Evolutionary conservation across 2,113 vertebrate species (phyloP).

Genomic region (Nansenia antarctica): DNA sequence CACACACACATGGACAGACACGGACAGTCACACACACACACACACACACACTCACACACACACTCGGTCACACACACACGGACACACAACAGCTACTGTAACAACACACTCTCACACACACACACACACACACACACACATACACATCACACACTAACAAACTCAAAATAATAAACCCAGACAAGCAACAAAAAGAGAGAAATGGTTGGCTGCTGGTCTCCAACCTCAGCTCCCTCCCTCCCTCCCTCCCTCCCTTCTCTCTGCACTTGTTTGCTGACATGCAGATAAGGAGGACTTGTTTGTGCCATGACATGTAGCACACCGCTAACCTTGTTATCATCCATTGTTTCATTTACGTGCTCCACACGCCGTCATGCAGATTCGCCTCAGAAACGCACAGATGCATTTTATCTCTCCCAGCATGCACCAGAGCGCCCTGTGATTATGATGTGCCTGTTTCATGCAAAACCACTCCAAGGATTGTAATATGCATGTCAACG

Average conservation of each 20-base stretch:
- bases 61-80: too few relatives aligned
- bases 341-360: constrained; percentile 3
- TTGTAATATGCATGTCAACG: too few relatives aligned
- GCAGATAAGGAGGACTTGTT: constrained; percentile 38
- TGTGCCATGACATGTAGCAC: constrained; percentile 10
- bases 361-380: constrained; percentile 17
- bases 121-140: too few relatives aligned
- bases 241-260: too few relatives aligned
- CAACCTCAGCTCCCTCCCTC: constrained; percentile 31
- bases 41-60: too few relatives aligned
- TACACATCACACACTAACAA: too few relatives aligned
- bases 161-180: constrained; percentile 48
- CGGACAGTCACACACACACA: too few relatives aligned
- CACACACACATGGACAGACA: too few relatives aligned
- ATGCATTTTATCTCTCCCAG: constrained; percentile 22
- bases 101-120: too few relatives aligned
- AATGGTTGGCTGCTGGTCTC: constrained; percentile 24
- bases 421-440: too few relatives aligned
- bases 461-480: too few relatives aligned
- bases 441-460: constrained; percentile 27
- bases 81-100: too few relatives aligned
- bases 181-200: constrained; percentile 14
- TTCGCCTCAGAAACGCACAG: not conserved
- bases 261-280: constrained; percentile 32
- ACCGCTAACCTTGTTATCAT: constrained; percentile 52